Conservation (phyloP, 2,888 invertebrate genomes). For the Agrochola circellaris region DNA sequence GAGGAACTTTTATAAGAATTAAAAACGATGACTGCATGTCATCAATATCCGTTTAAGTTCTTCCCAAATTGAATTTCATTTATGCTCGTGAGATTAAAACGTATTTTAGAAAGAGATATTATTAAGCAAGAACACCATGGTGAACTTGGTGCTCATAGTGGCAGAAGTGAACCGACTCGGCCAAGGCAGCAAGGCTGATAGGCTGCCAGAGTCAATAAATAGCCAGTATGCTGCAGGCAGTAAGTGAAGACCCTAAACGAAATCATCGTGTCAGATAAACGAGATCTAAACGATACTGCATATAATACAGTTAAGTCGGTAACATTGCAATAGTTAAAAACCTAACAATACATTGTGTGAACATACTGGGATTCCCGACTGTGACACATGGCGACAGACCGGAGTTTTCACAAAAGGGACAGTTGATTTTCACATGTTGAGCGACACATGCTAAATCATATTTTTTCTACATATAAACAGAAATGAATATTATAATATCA, state of each 20-base stretch:
- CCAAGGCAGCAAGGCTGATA: too few relatives aligned
- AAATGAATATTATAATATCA: background rate
- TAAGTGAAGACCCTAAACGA: slow-evolving; percentile 23
- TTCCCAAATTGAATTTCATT: background rate
- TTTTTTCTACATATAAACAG: background rate
- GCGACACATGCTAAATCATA: background rate
- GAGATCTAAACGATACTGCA: slow-evolving; percentile 16
- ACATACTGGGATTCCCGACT: slow-evolving; percentile 25
- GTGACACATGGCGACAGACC: slow-evolving; percentile 8
- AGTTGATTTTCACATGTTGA: slow-evolving; percentile 1
- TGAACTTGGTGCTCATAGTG: too few relatives aligned
- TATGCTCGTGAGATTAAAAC: background rate
- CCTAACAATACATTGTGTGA: slow-evolving; percentile 27
- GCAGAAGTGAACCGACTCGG: too few relatives aligned
- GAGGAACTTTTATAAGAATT: background rate
- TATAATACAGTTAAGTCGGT: background rate
- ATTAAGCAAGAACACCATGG: background rate
- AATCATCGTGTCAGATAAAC: slow-evolving; percentile 35
- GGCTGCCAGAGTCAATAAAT: background rate
- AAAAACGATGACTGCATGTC: background rate
- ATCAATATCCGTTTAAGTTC: background rate
- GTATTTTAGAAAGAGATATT: background rate
- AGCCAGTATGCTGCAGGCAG: too few relatives aligned
- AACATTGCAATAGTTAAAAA: slow-evolving; percentile 37
- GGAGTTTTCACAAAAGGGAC: background rate